These are phyloP conservation scores for Megalops atlanticus DNA, from an alignment of 2,113 vertebrate species.

Conservation along the genomic window DNA sequence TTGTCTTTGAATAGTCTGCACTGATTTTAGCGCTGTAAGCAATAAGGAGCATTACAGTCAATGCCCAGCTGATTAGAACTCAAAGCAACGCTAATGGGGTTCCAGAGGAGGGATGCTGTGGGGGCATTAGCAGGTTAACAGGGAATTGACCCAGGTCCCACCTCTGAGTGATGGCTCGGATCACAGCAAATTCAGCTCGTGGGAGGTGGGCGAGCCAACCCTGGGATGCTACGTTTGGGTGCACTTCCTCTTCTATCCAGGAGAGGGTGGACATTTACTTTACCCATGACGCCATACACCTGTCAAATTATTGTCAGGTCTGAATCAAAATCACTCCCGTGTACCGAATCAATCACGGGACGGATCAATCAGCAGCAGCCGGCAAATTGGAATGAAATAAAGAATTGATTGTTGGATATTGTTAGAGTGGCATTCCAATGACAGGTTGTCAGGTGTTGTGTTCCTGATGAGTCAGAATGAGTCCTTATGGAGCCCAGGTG, in stretches of 20 bases:
- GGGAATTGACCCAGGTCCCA: neutral
- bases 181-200: neutral
- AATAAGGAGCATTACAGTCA: neutral
- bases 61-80: conserved; percentile 6
- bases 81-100: neutral
- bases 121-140: neutral
- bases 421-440: too few species aligned
- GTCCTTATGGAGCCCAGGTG: too few species aligned
- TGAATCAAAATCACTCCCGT: too few species aligned
- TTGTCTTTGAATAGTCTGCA: neutral
- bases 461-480: too few species aligned
- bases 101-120: neutral
- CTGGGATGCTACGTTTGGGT: neutral
- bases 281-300: too few species aligned
- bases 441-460: too few species aligned
- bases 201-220: neutral
- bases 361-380: too few species aligned
- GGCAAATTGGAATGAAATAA: too few species aligned
- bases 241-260: conserved; percentile 40
- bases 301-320: too few species aligned
- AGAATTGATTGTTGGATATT: too few species aligned
- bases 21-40: conserved; percentile 14
- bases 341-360: too few species aligned
- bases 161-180: neutral
- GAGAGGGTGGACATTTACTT: conserved; percentile 49